A percentile compares a stretch with the other conserved stretches of the same genome.
Conservation (phyloP, 2,888 invertebrate genomes). For the Catocala fraxini region DNA sequence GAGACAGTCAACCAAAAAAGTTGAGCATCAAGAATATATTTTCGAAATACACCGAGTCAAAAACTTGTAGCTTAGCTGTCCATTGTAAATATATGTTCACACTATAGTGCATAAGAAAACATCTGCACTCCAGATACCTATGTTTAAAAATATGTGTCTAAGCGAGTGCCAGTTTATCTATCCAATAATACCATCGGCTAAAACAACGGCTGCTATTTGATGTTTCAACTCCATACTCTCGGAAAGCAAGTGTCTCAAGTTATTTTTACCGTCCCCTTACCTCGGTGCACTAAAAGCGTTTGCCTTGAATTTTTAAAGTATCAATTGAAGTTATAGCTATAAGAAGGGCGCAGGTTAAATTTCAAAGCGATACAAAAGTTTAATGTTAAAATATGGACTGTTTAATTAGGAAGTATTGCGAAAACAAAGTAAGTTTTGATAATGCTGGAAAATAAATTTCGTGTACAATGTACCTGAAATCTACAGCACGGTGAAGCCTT, state of each 20-base stretch:
- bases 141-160: constrained; percentile 30
- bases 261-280: constrained; percentile 74
- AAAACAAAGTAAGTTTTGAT: constrained; percentile 16
- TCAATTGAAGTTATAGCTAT: constrained; percentile 73
- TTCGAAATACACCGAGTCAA: too few relatives aligned
- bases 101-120: constrained; percentile 5
- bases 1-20: too few relatives aligned
- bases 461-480: not conserved
- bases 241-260: constrained; percentile 68
- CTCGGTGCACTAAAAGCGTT: constrained; percentile 77
- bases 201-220: constrained; percentile 74
- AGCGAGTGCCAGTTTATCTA: constrained; percentile 64
- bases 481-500: not conserved
- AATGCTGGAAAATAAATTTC: not conserved
- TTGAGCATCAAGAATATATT: too few relatives aligned
- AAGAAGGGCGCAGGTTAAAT: constrained; percentile 43
- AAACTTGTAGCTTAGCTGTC: not conserved
- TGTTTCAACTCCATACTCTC: constrained; percentile 60
- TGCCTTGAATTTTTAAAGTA: constrained; percentile 83
- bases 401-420: constrained; percentile 21
- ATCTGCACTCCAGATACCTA: constrained; percentile 16
- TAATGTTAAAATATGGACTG: constrained; percentile 26
- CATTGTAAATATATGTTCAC: not conserved
- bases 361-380: constrained; percentile 42
- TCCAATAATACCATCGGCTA: constrained; percentile 72